Percentiles rank a stretch among this genome's conserved stretches.
phyloP scores from a whole-genome alignment of 2,888 invertebrate genomes.

The Eulithis prunata region DNA sequence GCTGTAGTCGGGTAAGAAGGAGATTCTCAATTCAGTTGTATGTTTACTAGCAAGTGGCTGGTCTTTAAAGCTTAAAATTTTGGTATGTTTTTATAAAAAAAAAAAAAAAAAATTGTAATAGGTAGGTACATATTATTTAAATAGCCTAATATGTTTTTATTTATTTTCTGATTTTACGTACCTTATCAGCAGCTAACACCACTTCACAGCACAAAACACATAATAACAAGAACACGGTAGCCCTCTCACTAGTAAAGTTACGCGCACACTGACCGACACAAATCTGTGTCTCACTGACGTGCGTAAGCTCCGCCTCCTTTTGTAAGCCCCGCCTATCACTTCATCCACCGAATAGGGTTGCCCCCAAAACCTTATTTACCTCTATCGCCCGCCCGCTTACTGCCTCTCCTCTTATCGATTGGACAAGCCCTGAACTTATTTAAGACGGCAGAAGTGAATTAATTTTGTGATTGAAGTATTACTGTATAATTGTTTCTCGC shows the following conservation, averaged over 20 bases:
- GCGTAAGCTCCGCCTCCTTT: conserved; percentile 54
- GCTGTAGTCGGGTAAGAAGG: no score
- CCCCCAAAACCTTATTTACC: conserved; percentile 77
- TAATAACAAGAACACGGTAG: conserved; percentile 24
- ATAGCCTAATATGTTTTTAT: no score
- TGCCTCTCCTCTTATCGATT: conserved; percentile 76
- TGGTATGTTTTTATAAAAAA: no score
- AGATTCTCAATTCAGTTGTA: no score
- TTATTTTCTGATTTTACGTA: conserved; percentile 19
- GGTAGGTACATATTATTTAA: no score
- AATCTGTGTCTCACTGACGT: conserved; percentile 45
- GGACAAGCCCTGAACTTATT: conserved; percentile 74
- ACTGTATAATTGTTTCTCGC: conserved; percentile 69
- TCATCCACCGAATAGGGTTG: conserved; percentile 56
- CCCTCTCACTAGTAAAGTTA: conserved; percentile 38
- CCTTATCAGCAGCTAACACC: conserved; percentile 30
- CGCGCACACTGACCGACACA: conserved; percentile 44
- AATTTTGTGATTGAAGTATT: conserved; percentile 81
- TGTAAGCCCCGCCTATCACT: conserved; percentile 50
- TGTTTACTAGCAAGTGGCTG: no score
- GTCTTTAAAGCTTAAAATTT: no score
- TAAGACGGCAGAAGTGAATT: conserved; percentile 78
- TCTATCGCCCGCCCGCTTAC: conserved; percentile 70
- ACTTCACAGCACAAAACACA: conserved; percentile 40
- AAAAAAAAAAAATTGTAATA: no score